Conservation (phyloP, 2,888 invertebrate species). For the Endotricha flammealis region DNA sequence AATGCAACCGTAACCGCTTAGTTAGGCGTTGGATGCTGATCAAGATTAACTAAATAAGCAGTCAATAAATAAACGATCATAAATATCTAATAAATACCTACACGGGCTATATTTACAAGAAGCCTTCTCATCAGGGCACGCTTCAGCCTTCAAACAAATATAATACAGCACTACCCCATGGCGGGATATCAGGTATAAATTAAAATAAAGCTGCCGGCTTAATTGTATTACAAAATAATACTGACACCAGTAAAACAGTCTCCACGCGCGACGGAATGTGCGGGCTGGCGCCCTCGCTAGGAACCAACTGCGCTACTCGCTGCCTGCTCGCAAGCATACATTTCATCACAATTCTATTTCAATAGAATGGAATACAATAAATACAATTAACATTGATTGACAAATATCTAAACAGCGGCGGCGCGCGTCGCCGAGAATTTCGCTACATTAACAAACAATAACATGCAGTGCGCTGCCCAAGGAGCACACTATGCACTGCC, state of each 20-base stretch:
- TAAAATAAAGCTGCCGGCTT: constrained; percentile 77
- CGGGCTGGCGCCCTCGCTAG: constrained; percentile 52
- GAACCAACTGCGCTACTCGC: constrained; percentile 59
- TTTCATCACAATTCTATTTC: constrained; percentile 67
- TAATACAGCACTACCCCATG: constrained; percentile 76
- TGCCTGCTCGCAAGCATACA: constrained; percentile 48
- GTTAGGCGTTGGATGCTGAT: constrained; percentile 60
- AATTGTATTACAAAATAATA: constrained; percentile 76
- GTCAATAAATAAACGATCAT: constrained; percentile 79
- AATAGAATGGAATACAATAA: constrained; percentile 66
- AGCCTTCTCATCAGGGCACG: constrained; percentile 66
- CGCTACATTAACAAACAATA: constrained; percentile 61
- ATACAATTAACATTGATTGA: constrained; percentile 71
- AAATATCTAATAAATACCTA: constrained; percentile 80
- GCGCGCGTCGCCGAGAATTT: constrained; percentile 32
- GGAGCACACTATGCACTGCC: constrained; percentile 30
- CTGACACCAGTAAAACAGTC: constrained; percentile 75
- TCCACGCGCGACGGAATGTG: constrained; percentile 71
- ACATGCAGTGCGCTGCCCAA: constrained; percentile 52
- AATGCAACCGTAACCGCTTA: constrained; percentile 66
- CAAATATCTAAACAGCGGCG: constrained; percentile 45
- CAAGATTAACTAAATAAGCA: constrained; percentile 74
- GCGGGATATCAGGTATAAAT: constrained; percentile 73
- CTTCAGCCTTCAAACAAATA: constrained; percentile 74
- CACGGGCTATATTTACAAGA: constrained; percentile 75